Evolutionary conservation across 1,140 invertebrate genomes (phyloP).

Genomic region (Semibalanus balanoides): DNA sequence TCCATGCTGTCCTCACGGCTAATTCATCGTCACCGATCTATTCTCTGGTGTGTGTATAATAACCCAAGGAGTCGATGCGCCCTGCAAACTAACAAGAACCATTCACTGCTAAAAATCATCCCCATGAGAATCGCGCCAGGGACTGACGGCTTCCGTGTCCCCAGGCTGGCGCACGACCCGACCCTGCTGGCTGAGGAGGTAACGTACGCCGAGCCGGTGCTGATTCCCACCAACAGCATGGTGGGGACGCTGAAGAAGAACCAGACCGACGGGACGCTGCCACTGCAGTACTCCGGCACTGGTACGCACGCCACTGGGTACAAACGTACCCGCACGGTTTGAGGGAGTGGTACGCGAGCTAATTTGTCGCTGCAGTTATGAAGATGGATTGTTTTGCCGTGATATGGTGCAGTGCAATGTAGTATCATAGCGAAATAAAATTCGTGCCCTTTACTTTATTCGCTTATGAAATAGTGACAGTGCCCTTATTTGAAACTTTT

Average conservation of each 20-base stretch:
- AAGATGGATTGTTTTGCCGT: too few relatives aligned
- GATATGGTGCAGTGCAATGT: background rate
- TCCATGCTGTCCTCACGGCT: too few relatives aligned
- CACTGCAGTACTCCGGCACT: background rate
- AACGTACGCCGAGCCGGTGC: background rate
- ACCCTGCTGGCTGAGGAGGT: background rate
- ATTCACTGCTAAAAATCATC: too few relatives aligned
- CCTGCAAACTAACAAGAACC: too few relatives aligned
- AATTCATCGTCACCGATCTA: too few relatives aligned
- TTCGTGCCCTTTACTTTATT: background rate
- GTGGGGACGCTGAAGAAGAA: background rate
- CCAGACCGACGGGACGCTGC: background rate
- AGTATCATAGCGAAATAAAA: background rate
- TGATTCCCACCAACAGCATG: slow-evolving; percentile 3
- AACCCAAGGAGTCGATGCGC: too few relatives aligned
- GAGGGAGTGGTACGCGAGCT: background rate
- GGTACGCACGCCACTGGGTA: background rate
- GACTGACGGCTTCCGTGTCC: too few relatives aligned
- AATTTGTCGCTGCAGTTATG: too few relatives aligned
- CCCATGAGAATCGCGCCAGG: too few relatives aligned
- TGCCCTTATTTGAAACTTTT: too few relatives aligned
- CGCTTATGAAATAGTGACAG: too few relatives aligned
- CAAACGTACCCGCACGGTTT: background rate
- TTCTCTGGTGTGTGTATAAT: too few relatives aligned
- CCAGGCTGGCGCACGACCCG: background rate